Base-by-base conservation (phyloP, 2,113 vertebrate species). In the Clupea harengus region DNA sequence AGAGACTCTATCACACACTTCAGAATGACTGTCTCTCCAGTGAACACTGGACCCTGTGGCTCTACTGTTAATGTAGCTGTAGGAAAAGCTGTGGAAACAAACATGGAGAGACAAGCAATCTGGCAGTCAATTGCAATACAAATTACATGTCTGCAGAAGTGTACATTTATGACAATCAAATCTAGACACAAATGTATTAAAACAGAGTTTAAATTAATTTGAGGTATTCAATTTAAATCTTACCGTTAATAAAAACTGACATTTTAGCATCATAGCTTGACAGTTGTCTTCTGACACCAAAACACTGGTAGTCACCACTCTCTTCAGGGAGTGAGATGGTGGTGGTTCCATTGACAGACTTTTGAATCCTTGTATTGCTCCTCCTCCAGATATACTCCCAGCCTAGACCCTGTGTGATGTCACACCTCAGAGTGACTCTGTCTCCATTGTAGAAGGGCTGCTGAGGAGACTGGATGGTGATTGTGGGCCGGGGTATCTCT, bases 21-120 rank as follows among this genome's bases (percentile, higher is more conserved):
- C 45, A 86, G 57, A 86, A 54, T 18, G 54, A 72, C 85, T n/a
- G 13, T 86, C 80, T 86, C 81, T 86, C 81, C 81, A 20, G 6
- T 82, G 45, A 50, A 86, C 80, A 82, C 85, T 28, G 10, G 52
- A 18, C 17, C 17, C 2, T 54, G 52, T 18, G 52, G 52, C 52
- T 18, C 13, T 15, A 17, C 52, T 17, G 13, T 54, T 15, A 18
- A 15, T 5, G 17, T 17, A 15, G 52, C 52, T 54, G 52, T 54
- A 13, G 52, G 52, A 2, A 54, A 17, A 18, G 15, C 15, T 54
- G 52, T 54, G 17, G 17, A 15, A 54, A 15, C 13, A 54, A 13
- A 52, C 1, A 18, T 4, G 15, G 52, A 4, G 13, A 15, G 10
- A 8, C 6, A 49, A 49, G 6, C 0, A 2, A 6, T 49, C 47